A percentile compares a stretch with the other conserved stretches of the same genome.
Conservation (phyloP, 2,113 vertebrate species). For the Tricholaema leucomelas region DNA sequence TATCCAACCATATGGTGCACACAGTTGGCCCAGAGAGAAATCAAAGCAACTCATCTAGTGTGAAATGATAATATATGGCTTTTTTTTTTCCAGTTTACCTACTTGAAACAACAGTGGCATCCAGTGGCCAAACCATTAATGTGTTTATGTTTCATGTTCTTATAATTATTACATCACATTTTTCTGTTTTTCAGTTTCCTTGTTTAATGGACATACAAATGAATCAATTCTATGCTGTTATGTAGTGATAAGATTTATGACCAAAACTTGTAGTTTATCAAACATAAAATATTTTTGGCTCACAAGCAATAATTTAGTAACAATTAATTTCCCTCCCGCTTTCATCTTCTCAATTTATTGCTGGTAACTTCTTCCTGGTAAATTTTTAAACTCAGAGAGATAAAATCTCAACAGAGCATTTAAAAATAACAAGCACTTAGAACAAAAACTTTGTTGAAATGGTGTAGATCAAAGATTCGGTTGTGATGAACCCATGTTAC, state of each 20-base stretch:
- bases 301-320: neutral
- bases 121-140: conserved; percentile 33
- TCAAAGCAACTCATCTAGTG: neutral
- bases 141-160: neutral
- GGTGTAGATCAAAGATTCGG: neutral
- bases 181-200: neutral
- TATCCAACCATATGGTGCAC: neutral
- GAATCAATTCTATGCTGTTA: neutral
- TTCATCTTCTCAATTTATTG: neutral
- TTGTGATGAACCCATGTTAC: neutral
- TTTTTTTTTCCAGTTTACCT: neutral
- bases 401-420: neutral
- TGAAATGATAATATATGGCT: neutral
- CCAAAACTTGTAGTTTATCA: neutral
- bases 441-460: neutral
- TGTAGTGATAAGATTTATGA: neutral
- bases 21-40: neutral
- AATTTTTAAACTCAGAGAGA: neutral
- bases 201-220: neutral
- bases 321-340: neutral
- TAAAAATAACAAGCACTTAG: neutral
- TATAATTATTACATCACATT: neutral
- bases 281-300: neutral
- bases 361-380: neutral
- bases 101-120: conserved; percentile 60